These are phyloP conservation scores for Chrysogorgia sp. DNA, from an alignment of 92 coral and sea anemone genomes.

Conservation along the genomic window DNA sequence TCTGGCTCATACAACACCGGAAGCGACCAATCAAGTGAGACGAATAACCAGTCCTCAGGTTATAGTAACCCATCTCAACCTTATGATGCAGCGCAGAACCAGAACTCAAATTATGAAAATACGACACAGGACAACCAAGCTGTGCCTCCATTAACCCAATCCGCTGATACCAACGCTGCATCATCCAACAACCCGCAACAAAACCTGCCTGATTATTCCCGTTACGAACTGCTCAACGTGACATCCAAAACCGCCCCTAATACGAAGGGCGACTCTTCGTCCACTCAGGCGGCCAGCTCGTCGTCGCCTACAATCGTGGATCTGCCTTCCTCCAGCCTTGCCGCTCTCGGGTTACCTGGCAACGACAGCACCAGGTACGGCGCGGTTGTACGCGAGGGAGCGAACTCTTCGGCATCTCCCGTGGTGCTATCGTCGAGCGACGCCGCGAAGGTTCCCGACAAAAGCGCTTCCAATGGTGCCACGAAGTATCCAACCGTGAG, in stretches of 20 bases:
- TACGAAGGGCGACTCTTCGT: not conserved
- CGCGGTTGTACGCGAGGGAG: not conserved
- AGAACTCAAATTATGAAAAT: not conserved
- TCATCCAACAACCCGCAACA: slow-evolving; percentile 3
- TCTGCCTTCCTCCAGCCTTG: not conserved
- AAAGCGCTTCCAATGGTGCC: not conserved
- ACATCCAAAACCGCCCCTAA: slow-evolving; percentile 7
- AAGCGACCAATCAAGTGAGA: slow-evolving; percentile 35
- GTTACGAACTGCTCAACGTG: slow-evolving; percentile 12
- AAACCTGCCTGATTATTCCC: not conserved
- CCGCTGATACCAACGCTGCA: no score
- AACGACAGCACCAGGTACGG: not conserved
- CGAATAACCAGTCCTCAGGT: slow-evolving; percentile 11
- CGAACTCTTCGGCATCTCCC: not conserved
- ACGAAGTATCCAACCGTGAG: slow-evolving; percentile 9
- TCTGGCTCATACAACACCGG: slow-evolving; percentile 32
- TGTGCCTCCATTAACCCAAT: not conserved
- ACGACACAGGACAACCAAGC: not conserved
- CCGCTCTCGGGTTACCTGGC: not conserved
- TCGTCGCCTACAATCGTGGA: slow-evolving; percentile 5
- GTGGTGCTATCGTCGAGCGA: slow-evolving; percentile 9
- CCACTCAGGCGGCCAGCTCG: not conserved
- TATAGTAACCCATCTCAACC: slow-evolving; percentile 30
- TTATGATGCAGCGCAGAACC: slow-evolving; percentile 18
- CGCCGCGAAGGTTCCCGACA: slow-evolving; percentile 10